Percentiles rank a stretch among this genome's conserved stretches.
These are phyloP conservation scores for Picathartes gymnocephalus DNA, from an alignment of 2,113 vertebrate genomes.

Conservation along the genomic window DNA sequence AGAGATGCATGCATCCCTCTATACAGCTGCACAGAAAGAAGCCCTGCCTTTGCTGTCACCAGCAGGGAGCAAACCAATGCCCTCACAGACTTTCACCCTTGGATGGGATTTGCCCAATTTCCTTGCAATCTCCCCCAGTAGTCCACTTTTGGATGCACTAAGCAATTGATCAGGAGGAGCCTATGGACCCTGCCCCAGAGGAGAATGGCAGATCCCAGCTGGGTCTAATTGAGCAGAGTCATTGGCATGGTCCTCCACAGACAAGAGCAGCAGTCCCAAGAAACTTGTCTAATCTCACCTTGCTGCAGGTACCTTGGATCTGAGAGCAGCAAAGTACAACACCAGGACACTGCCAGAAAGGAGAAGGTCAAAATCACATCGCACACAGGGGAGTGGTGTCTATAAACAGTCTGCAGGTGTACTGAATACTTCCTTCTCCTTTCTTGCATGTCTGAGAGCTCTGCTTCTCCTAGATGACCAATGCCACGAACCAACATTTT, in stretches of 20 bases:
- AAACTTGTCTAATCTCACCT: neutral
- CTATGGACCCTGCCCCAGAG: neutral
- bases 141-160: neutral
- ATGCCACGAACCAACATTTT: accelerated
- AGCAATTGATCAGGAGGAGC: neutral
- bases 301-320: accelerated
- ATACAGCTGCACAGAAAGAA: neutral
- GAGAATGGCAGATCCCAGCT: accelerated
- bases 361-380: neutral
- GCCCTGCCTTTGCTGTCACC: neutral
- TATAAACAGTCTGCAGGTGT: neutral
- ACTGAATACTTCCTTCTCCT: neutral
- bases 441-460: accelerated
- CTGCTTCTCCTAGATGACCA: neutral
- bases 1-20: neutral
- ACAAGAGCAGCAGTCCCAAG: neutral
- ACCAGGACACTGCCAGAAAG: neutral
- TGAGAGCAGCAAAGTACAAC: neutral
- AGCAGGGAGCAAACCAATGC: neutral
- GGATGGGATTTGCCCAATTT: accelerated
- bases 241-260: accelerated
- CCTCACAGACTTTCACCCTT: neutral
- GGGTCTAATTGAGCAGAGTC: accelerated
- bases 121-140: neutral
- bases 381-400: neutral